A percentile compares a stretch with the other conserved stretches of the same genome.
Conservation (phyloP, 2,888 invertebrate genomes). For the Ophraella communa region DNA sequence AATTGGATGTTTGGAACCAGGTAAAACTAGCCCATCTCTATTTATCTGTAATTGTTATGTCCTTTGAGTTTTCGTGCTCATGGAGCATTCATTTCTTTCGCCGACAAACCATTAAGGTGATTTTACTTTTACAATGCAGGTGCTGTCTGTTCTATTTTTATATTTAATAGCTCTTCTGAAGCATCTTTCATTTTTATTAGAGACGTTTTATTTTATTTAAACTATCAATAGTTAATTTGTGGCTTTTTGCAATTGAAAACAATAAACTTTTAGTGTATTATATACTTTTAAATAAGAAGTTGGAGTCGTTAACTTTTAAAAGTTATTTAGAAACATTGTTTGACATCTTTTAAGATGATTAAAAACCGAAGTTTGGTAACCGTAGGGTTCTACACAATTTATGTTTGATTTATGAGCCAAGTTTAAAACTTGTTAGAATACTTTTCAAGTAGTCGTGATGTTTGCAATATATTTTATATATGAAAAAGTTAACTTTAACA, state of each 20-base stretch:
- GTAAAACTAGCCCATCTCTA: slow-evolving; percentile 6
- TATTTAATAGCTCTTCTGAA: not conserved
- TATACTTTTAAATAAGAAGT: not conserved
- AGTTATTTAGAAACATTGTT: not conserved
- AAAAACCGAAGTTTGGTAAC: not conserved
- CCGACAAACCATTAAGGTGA: slow-evolving; percentile 3
- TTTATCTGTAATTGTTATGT: slow-evolving; percentile 6
- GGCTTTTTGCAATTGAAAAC: not conserved
- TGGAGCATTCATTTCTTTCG: slow-evolving; percentile 8
- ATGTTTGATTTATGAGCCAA: not conserved
- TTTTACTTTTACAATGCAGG: slow-evolving; percentile 24
- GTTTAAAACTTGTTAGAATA: too few species aligned
- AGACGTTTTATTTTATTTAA: slow-evolving; percentile 8
- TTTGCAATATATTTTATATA: not conserved
- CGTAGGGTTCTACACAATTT: not conserved
- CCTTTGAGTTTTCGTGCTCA: slow-evolving; percentile 8
- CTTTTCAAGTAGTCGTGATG: not conserved
- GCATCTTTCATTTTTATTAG: slow-evolving; percentile 6
- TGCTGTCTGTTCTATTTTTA: slow-evolving; percentile 23
- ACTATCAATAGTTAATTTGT: slow-evolving; percentile 5
- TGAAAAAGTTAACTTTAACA: not conserved
- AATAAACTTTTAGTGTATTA: not conserved
- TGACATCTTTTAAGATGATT: not conserved
- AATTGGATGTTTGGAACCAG: not conserved
- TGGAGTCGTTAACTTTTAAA: not conserved